A percentile compares a stretch with the other conserved stretches of the same genome.
Evolutionary conservation across 2,888 invertebrate genomes (phyloP).

Genomic region (Philonicus albiceps): DNA sequence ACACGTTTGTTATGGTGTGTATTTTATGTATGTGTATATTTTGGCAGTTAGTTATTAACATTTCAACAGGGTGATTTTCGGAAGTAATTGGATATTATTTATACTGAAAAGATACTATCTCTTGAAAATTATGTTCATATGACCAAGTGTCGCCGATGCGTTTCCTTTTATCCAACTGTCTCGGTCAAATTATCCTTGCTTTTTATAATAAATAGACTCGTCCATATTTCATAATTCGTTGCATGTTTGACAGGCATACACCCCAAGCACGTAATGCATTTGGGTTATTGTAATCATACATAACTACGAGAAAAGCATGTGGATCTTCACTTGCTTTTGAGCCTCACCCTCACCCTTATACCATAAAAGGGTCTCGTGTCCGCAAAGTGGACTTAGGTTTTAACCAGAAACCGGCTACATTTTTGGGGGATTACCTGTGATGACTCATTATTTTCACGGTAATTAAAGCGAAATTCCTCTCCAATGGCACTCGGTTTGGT

Average conservation of each 20-base stretch:
- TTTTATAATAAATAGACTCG: not conserved
- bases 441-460: conserved; percentile 35
- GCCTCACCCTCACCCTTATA: not conserved
- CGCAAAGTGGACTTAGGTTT: not conserved
- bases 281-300: not conserved
- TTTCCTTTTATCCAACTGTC: not conserved
- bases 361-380: not conserved
- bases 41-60: not conserved
- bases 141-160: not conserved
- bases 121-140: not conserved
- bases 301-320: not conserved
- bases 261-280: not conserved
- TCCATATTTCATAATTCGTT: not conserved
- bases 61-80: not conserved
- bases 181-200: not conserved
- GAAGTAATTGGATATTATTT: not conserved
- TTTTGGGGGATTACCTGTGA: not conserved
- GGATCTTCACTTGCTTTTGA: not conserved
- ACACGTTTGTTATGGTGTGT: not conserved
- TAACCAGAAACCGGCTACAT: not conserved
- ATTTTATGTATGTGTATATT: not conserved
- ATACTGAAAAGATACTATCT: not conserved
- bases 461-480: not conserved
- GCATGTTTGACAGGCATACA: not conserved
- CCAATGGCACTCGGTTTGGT: not conserved